Evolutionary conservation across 1,140 invertebrate genomes (phyloP), one percentile per base, ranked within the genome.

Genomic region (Ruditapes philippinarum): DNA sequence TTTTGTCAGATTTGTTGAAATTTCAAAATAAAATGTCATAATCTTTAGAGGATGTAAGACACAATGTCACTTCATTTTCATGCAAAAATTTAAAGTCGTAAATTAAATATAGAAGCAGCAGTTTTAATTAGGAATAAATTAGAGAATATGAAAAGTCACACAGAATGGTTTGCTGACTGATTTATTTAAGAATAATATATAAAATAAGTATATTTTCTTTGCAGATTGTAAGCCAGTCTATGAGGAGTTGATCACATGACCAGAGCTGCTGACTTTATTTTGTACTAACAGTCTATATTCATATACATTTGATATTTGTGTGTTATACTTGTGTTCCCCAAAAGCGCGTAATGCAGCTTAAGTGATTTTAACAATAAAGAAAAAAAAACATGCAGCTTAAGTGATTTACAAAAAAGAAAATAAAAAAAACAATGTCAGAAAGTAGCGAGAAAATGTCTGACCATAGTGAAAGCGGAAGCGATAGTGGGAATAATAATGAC

Each of bases 381-480:
- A 36, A 25, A 62, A 45, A 70, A 38, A 68, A 54, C 33, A 5
- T 57, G 42, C 74, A 40, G 74, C 74, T 25, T 78, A 78, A 78
- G 74, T 78, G 74, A 78, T 78, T 78, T 14, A n/a, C n/a, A 14
- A 11, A 51, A 78, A 51, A 51, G 36, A 78, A 33, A 54, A 51
- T 0, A 36, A 25, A 62, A 45, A 70, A 38, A 68, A 54, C 33
- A 5, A 88, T 88, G 85, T 88, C 85, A 9, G 85, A 88, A 88
- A 88, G 73, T 62, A 88, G 85, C 70, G 87, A 84, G 33, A 92
- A 86, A 83, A 95, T 95, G 94, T 95, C 95, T 22, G 94, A 95
- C 89, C 94, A 95, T 89, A 95, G 94, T 90, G 95, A 95, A 60
- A 93, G 92, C 70, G 92, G 92, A 12, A 94, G 94, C 76, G 94